Conservation (phyloP, 2,888 invertebrate genomes). For the Lasioglossum villosulum region DNA sequence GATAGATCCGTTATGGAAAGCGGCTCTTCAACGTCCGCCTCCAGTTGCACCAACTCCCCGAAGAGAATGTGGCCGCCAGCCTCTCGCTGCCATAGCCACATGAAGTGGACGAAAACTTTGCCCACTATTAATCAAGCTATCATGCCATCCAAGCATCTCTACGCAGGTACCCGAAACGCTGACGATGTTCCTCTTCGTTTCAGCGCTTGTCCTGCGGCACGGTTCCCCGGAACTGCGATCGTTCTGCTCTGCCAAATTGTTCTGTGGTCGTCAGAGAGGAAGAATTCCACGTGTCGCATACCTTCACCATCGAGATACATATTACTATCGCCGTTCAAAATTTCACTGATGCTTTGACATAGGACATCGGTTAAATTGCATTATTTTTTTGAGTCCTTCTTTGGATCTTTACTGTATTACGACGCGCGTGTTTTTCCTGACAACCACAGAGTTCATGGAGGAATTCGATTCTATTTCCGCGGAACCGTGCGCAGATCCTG, state of each 20-base stretch:
- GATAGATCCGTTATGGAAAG: constrained; percentile 81
- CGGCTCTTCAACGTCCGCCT: constrained; percentile 87
- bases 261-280: too few species aligned
- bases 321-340: too few species aligned
- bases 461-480: not conserved
- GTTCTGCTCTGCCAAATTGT: not conserved
- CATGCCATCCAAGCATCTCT: constrained; percentile 80
- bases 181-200: not conserved
- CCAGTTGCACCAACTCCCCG: constrained; percentile 88
- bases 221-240: not conserved
- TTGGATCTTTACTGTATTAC: too few species aligned
- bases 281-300: too few species aligned
- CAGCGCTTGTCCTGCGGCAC: not conserved
- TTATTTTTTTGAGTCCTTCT: too few species aligned
- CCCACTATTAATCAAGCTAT: constrained; percentile 83
- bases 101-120: constrained; percentile 86
- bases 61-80: constrained; percentile 86
- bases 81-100: constrained; percentile 80
- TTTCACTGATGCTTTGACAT: too few species aligned
- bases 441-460: not conserved
- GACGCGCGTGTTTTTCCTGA: too few species aligned
- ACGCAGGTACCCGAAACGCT: constrained; percentile 77
- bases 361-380: too few species aligned
- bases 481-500: not conserved
- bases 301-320: too few species aligned